phyloP scores from a whole-genome alignment of 2,113 vertebrate species.

The Octodon degus region DNA sequence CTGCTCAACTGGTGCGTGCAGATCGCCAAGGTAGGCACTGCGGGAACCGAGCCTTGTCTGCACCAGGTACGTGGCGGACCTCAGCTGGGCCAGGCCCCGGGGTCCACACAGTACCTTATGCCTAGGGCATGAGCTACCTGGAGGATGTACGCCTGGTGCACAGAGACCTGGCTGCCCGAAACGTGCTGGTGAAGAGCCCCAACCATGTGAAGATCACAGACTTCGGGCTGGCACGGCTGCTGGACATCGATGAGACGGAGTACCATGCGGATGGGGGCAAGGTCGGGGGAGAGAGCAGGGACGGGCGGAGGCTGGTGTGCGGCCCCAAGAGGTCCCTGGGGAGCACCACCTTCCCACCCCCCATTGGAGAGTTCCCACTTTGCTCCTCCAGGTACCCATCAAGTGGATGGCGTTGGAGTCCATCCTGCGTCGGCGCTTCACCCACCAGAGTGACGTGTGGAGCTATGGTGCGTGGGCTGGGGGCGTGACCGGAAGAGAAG shows the following conservation, averaged over 20 bases:
- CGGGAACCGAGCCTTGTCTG: background rate
- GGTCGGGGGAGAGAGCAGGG: slow-evolving; percentile 81
- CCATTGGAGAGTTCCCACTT: background rate
- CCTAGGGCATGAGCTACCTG: slow-evolving; percentile 97
- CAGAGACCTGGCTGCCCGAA: slow-evolving; percentile 95
- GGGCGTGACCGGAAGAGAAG: background rate
- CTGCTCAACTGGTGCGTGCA: slow-evolving; percentile 99
- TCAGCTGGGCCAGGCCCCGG: background rate
- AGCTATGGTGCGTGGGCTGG: slow-evolving; percentile 91
- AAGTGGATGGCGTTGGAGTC: slow-evolving; percentile 99
- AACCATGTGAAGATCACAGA: slow-evolving; percentile 99
- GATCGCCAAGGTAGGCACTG: slow-evolving; percentile 93
- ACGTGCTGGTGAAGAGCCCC: slow-evolving; percentile 96
- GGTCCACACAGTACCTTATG: background rate
- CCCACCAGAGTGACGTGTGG: slow-evolving; percentile 99
- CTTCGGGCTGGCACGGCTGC: slow-evolving; percentile 95
- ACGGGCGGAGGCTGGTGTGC: background rate
- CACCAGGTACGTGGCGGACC: background rate
- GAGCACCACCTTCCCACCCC: background rate
- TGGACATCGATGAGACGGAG: slow-evolving; percentile 97
- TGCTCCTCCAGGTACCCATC: slow-evolving; percentile 92
- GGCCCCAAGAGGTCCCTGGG: background rate
- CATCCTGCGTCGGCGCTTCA: slow-evolving; percentile 96
- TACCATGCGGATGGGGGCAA: slow-evolving; percentile 98
- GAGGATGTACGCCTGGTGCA: slow-evolving; percentile 97